Conservation (phyloP, 2,888 invertebrate genomes). For the Drosophila niveifrons region DNA sequence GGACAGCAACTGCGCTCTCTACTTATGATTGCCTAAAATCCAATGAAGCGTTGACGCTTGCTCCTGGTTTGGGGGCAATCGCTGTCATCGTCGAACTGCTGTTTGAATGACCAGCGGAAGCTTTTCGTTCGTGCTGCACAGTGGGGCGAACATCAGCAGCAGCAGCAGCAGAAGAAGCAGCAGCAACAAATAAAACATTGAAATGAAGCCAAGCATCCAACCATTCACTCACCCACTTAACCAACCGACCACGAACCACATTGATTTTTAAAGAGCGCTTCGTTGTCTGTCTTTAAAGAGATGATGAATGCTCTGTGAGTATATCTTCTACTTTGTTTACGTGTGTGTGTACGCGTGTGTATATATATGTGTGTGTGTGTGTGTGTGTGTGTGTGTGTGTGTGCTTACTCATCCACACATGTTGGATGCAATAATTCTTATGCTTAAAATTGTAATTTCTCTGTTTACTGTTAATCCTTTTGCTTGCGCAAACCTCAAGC, state of each 20-base stretch:
- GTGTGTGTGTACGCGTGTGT: neutral
- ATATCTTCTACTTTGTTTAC: neutral
- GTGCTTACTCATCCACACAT: conserved; percentile 15
- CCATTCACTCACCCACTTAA: neutral
- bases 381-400: neutral
- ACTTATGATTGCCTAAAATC: conserved; percentile 67
- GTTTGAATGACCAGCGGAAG: conserved; percentile 56
- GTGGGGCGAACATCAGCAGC: conserved; percentile 8
- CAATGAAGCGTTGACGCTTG: conserved; percentile 61
- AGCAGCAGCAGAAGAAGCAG: no score
- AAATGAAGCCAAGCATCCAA: neutral
- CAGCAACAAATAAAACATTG: no score
- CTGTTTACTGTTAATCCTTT: conserved; percentile 58
- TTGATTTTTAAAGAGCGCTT: conserved; percentile 40
- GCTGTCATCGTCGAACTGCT: conserved; percentile 59
- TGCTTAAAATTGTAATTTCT: conserved; percentile 62
- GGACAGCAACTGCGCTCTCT: conserved; percentile 24
- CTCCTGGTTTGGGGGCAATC: conserved; percentile 46
- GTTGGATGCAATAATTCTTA: conserved; percentile 48
- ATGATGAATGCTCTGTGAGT: conserved; percentile 7
- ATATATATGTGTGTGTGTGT: neutral
- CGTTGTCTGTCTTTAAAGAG: conserved; percentile 39
- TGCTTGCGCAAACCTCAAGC: conserved; percentile 33
- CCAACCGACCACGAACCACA: conserved; percentile 2
- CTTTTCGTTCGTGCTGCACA: conserved; percentile 37